These are phyloP conservation scores for Hydra vulgaris DNA, from an alignment of 30 jellyfish, hydroid and myxozoan species.

Conservation along the genomic window DNA sequence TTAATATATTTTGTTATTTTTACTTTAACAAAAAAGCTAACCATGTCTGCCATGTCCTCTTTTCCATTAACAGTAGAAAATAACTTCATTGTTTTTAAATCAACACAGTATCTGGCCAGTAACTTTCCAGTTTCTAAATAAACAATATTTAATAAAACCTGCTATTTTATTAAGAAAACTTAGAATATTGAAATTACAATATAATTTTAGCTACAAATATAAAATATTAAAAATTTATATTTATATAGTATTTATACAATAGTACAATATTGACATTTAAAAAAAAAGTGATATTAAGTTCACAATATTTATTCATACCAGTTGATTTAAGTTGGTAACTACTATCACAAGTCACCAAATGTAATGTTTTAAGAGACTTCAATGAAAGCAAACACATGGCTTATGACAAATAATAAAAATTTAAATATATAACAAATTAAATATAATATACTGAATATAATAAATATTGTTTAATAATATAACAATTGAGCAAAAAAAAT, in stretches of 20 bases:
- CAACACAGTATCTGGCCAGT: slow-evolving; percentile 94
- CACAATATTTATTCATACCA: no score
- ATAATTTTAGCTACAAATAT: no score
- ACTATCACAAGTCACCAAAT: slow-evolving; percentile 42
- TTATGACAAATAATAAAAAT: slow-evolving; percentile 1
- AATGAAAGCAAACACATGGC: slow-evolving; percentile 88
- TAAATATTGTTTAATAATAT: no score
- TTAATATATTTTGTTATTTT: neutral
- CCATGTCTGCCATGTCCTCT: slow-evolving; percentile 79
- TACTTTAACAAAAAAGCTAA: neutral
- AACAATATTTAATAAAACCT: neutral
- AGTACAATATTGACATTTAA: no score
- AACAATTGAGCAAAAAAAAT: no score
- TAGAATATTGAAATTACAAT: no score
- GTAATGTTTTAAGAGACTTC: slow-evolving; percentile 54
- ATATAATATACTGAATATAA: no score
- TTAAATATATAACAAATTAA: no score
- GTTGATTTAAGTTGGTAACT: slow-evolving; percentile 54
- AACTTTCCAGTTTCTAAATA: slow-evolving; percentile 65
- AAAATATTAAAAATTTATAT: no score
- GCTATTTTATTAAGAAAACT: neutral
- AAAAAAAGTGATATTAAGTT: no score
- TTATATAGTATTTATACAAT: no score
- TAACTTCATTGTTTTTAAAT: slow-evolving; percentile 64
- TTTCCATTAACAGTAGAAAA: slow-evolving; percentile 54